Evolutionary conservation across 2,797 vertebrate genomes (phyloP).

Genomic region (Sphaeramia orbicularis): DNA sequence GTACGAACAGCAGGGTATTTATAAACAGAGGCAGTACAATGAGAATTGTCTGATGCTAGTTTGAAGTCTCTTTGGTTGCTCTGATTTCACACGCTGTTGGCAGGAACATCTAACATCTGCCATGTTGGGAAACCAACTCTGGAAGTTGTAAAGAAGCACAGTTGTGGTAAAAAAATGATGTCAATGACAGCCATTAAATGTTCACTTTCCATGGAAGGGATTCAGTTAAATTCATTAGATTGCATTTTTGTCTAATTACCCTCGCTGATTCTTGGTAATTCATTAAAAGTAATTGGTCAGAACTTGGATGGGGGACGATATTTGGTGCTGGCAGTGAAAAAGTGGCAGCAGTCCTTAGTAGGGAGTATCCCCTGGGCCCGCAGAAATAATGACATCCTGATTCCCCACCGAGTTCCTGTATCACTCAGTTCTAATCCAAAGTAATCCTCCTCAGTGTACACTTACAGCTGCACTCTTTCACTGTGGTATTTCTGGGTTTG

Average conservation of each 20-base stretch:
- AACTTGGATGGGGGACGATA: background rate
- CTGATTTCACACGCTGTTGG: too few relatives aligned
- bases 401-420: conserved; percentile 70
- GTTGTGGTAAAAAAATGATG: too few relatives aligned
- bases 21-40: too few relatives aligned
- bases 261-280: background rate
- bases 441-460: conserved; percentile 64
- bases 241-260: background rate
- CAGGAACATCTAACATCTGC: too few relatives aligned
- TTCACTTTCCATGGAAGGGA: background rate
- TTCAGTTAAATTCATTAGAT: background rate
- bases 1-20: too few relatives aligned
- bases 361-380: conserved; percentile 45
- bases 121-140: too few relatives aligned
- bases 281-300: background rate
- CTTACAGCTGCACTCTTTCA: conserved; percentile 41
- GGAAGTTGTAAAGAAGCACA: too few relatives aligned
- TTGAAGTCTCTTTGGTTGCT: too few relatives aligned
- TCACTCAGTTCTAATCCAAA: conserved; percentile 65
- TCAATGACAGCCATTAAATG: too few relatives aligned
- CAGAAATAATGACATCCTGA: conserved; percentile 71
- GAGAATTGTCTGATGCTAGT: too few relatives aligned
- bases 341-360: conserved; percentile 30
- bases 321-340: conserved; percentile 29
- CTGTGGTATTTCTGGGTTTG: conserved; percentile 13